Percentiles rank a stretch among this genome's conserved stretches.
phyloP scores from a whole-genome alignment of 2,888 invertebrate genomes.

The Trichopoda pennipes region DNA sequence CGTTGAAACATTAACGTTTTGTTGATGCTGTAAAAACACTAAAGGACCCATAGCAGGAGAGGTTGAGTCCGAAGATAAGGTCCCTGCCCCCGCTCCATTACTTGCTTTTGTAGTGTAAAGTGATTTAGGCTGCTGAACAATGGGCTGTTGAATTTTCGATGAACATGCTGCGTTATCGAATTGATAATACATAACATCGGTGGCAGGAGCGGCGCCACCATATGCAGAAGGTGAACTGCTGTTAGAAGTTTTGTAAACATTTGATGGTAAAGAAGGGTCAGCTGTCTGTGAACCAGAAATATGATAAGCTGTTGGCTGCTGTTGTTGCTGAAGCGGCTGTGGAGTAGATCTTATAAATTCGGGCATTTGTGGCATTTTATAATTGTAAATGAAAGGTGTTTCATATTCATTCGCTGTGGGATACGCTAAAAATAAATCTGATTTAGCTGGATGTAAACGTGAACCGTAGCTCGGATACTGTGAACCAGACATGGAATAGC shows the following conservation, averaged over 20 bases:
- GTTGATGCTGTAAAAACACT: slow-evolving; percentile 77
- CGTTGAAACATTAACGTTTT: slow-evolving; percentile 68
- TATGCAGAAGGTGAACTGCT: slow-evolving; percentile 62
- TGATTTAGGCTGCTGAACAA: slow-evolving; percentile 59
- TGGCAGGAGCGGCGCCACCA: slow-evolving; percentile 77
- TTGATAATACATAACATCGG: slow-evolving; percentile 79
- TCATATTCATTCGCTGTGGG: slow-evolving; percentile 73
- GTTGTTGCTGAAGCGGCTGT: slow-evolving; percentile 57
- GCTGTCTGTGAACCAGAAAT: slow-evolving; percentile 80
- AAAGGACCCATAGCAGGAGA: slow-evolving; percentile 73
- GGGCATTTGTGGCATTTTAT: slow-evolving; percentile 79
- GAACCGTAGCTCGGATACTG: slow-evolving; percentile 69
- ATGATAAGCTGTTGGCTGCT: slow-evolving; percentile 76
- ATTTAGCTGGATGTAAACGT: slow-evolving; percentile 79
- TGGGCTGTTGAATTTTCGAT: slow-evolving; percentile 62
- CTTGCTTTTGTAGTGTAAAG: slow-evolving; percentile 41
- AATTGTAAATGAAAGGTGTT: slow-evolving; percentile 78
- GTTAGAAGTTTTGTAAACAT: slow-evolving; percentile 68
- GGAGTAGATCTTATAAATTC: slow-evolving; percentile 70
- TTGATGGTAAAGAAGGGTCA: slow-evolving; percentile 75
- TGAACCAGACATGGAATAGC: slow-evolving; percentile 73
- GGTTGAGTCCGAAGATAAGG: slow-evolving; percentile 23
- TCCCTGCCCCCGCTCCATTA: slow-evolving; percentile 24
- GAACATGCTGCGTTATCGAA: slow-evolving; percentile 75
- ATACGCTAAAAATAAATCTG: slow-evolving; percentile 76